Evolutionary conservation across 1,140 invertebrate genomes (phyloP).

Genomic region (Physella acuta): DNA sequence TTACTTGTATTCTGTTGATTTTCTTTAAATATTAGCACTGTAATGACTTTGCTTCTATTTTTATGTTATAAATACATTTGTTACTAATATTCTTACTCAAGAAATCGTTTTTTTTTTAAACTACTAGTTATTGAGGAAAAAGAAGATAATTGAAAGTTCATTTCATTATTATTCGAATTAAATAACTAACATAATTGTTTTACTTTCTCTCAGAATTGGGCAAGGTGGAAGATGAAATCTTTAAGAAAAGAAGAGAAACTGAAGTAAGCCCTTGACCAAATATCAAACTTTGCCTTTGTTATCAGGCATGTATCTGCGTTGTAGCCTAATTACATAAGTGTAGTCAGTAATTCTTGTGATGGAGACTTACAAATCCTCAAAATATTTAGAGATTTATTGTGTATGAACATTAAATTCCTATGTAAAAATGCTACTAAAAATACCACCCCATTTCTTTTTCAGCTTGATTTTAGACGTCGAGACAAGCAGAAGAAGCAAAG

Average conservation of each 20-base stretch:
- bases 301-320: background rate
- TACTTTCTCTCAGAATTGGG: constrained; percentile 74
- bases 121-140: too few relatives aligned
- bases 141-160: too few relatives aligned
- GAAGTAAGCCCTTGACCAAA: constrained; percentile 66
- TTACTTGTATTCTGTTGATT: too few relatives aligned
- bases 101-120: too few relatives aligned
- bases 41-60: background rate
- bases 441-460: background rate
- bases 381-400: background rate
- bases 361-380: too few relatives aligned
- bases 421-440: too few relatives aligned
- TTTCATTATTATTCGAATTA: background rate
- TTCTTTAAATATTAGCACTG: constrained; percentile 2
- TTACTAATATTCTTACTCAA: too few relatives aligned
- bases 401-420: too few relatives aligned
- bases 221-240: constrained; percentile 95
- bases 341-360: too few relatives aligned
- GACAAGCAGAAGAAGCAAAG: constrained; percentile 70
- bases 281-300: background rate
- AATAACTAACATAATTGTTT: background rate
- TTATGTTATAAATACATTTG: too few relatives aligned
- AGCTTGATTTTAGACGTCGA: constrained; percentile 60
- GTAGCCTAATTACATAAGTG: too few relatives aligned
- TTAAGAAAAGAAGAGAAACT: constrained; percentile 81